Base-by-base conservation (phyloP, 2,113 vertebrate species). In the Amazona vittata region DNA sequence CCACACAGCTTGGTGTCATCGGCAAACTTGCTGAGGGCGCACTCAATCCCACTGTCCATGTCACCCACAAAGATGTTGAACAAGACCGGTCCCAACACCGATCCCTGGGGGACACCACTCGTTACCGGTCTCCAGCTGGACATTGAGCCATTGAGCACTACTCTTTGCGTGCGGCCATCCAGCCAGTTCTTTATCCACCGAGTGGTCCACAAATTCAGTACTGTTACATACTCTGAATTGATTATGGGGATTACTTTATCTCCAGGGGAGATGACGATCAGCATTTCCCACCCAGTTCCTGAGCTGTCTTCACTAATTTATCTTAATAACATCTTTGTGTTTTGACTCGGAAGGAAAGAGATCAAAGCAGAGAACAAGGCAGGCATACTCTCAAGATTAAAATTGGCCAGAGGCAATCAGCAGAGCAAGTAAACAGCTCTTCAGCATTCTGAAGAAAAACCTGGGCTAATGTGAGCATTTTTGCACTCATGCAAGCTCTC, bases 291-390 rank as follows among this genome's bases (percentile, higher is more conserved):
- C 94, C 92, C 95, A 95, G 93, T 59, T 95, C 65, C 86, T 65
- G 52, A 86, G 86, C 37, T 76, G 73, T 94, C 89, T 96, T 96
- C 83, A 92, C 81, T 93, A 95, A 94, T 95, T 96, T 96, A 96
- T 97, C 96, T 92, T 97, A 96, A 96, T 96, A 93, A 95, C 77
- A 95, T 95, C 92, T 94, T 89, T 79, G 65, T 95, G 86, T 89
- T 97, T 96, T 92, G 83, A 93, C 80, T 95, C 83, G 87, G 92
- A 94, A 92, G 62, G 74, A 86, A 91, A 71, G 49, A 94, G 77
- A 96, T 97, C 92, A 96, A 97, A 97, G 96, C 47, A 84, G 57
- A 78, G 91, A 96, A 96, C 62, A 83, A 33, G 65, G 65, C 69
- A 73, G 44, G 77, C 90, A 57, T 60, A 85, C 77, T 93, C 67